phyloP scores from a whole-genome alignment of 2,888 invertebrate genomes.

The Sclerodermus sp. region DNA sequence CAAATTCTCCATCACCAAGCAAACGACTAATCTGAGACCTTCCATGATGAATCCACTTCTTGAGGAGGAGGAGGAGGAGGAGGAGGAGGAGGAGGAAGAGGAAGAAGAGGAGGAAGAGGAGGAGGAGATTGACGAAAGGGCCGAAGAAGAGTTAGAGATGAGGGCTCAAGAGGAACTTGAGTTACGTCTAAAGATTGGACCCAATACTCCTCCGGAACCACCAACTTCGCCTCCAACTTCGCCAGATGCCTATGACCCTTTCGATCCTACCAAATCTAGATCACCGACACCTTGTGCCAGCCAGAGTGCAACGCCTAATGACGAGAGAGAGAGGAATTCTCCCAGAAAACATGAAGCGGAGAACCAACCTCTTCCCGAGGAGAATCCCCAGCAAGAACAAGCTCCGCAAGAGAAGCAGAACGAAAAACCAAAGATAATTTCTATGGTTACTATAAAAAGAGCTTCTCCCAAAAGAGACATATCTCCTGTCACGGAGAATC shows the following conservation, averaged over 20 bases:
- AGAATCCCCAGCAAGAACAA: constrained; percentile 27
- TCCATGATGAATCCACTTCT: constrained; percentile 64
- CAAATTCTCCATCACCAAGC: constrained; percentile 64
- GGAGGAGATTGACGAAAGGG: constrained; percentile 43
- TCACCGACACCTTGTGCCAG: constrained; percentile 63
- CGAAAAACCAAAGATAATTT: constrained; percentile 54
- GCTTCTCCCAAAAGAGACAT: constrained; percentile 44
- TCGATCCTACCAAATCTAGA: constrained; percentile 84
- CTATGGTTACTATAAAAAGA: constrained; percentile 53
- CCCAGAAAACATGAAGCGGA: constrained; percentile 40
- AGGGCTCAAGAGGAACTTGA: constrained; percentile 53
- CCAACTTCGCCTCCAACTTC: constrained; percentile 71
- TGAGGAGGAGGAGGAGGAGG: constrained; percentile 62
- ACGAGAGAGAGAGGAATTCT: constrained; percentile 40
- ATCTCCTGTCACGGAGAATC: constrained; percentile 28
- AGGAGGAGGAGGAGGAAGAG: constrained; percentile 45
- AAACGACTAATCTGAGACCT: constrained; percentile 45
- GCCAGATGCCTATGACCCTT: constrained; percentile 87
- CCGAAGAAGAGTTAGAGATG: constrained; percentile 53
- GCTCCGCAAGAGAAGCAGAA: constrained; percentile 31
- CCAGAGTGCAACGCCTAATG: constrained; percentile 38
- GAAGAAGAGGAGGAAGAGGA: constrained; percentile 57
- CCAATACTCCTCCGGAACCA: constrained; percentile 72
- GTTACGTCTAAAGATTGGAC: constrained; percentile 60
- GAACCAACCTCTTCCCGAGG: constrained; percentile 24